Percentiles rank a stretch among this genome's conserved stretches.
These are phyloP conservation scores for Bergia sp. DNA, from an alignment of 92 coral and sea anemone species.

Conservation along the genomic window DNA sequence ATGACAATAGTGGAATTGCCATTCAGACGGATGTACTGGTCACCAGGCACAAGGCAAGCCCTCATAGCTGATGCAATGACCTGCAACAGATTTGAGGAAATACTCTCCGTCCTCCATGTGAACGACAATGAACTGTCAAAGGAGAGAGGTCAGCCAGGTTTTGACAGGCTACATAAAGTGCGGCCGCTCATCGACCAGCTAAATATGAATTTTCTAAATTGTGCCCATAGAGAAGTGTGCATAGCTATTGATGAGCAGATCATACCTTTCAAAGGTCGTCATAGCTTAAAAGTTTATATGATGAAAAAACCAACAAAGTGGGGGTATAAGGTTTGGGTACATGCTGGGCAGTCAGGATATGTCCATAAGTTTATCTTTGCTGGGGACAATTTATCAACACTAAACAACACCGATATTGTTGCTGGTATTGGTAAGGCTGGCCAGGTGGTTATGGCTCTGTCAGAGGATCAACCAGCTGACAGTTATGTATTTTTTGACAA, in stretches of 20 bases:
- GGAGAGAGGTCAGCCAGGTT: constrained; percentile 16
- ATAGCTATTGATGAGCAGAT: constrained; percentile 26
- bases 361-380: constrained; percentile 15
- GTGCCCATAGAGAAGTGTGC: not conserved
- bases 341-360: constrained; percentile 41
- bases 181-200: constrained; percentile 32
- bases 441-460: not conserved
- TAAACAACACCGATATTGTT: not conserved
- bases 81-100: constrained; percentile 36
- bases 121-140: constrained; percentile 30
- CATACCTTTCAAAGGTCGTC: constrained; percentile 35
- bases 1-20: constrained; percentile 12
- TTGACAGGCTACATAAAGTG: constrained; percentile 3
- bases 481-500: constrained; percentile 28
- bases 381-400: constrained; percentile 20
- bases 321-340: constrained; percentile 35
- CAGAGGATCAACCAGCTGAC: not conserved
- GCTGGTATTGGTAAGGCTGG: constrained; percentile 38
- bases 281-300: constrained; percentile 21
- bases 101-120: constrained; percentile 14
- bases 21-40: constrained; percentile 37
- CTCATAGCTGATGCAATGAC: constrained; percentile 15
- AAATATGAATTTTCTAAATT: not conserved
- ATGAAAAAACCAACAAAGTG: constrained; percentile 30
- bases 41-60: constrained; percentile 11